Evolutionary conservation across 2,113 vertebrate species (phyloP).

Genomic region (Chaenogobius annularis): DNA sequence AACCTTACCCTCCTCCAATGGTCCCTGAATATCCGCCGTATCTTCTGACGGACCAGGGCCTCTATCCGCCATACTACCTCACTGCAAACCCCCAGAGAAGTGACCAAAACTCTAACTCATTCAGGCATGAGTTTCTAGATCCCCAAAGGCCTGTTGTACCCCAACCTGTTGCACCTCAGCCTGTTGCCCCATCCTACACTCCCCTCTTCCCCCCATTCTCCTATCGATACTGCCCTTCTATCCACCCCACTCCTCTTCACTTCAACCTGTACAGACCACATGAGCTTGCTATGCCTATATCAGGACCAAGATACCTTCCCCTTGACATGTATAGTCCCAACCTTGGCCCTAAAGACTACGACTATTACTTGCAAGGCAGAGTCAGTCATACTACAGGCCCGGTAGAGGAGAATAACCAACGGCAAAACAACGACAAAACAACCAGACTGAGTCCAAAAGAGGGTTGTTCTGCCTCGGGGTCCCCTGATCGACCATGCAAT

Average conservation of each 20-base stretch:
- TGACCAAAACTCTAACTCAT: constrained; percentile 51
- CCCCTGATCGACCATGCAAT: constrained; percentile 88
- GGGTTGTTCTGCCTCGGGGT: constrained; percentile 88
- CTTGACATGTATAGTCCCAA: constrained; percentile 76
- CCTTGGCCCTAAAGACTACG: constrained; percentile 67
- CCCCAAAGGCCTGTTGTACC: constrained; percentile 84
- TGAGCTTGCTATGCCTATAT: constrained; percentile 58
- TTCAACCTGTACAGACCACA: constrained; percentile 83
- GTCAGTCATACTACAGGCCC: constrained; percentile 67
- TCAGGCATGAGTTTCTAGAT: constrained; percentile 77
- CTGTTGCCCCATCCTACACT: constrained; percentile 72
- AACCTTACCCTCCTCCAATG: constrained; percentile 76
- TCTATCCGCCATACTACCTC: constrained; percentile 82
- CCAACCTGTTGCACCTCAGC: constrained; percentile 81
- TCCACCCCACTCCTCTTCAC: constrained; percentile 77
- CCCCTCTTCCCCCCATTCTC: constrained; percentile 76
- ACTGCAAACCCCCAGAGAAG: constrained; percentile 65
- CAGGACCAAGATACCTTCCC: constrained; percentile 53
- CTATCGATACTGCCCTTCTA: constrained; percentile 82
- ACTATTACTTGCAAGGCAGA: constrained; percentile 74
- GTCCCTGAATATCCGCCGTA: constrained; percentile 84
- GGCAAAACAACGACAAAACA: constrained; percentile 74
- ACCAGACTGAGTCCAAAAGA: constrained; percentile 88
- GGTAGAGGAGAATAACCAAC: constrained; percentile 41
- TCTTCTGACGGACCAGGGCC: constrained; percentile 78